These are phyloP conservation scores for Notolepis coatsorum DNA, from an alignment of 2,797 vertebrate genomes.

Conservation along the genomic window DNA sequence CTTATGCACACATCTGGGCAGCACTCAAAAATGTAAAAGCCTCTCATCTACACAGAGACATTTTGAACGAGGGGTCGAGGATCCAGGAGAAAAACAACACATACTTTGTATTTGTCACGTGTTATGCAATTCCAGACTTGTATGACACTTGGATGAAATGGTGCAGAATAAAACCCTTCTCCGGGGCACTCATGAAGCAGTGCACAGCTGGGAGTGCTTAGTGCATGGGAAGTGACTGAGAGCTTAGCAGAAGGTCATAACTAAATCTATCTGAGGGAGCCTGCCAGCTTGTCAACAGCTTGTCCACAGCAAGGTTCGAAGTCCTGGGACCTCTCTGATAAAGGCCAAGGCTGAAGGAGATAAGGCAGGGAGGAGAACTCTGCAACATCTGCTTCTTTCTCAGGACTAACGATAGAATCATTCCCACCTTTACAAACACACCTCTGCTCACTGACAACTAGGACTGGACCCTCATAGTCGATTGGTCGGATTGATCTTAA, in stretches of 20 bases:
- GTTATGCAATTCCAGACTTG: background rate
- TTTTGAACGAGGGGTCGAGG: no score
- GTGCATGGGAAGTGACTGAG: background rate
- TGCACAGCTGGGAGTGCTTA: background rate
- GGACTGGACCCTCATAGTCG: no score
- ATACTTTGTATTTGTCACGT: background rate
- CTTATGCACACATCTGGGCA: background rate
- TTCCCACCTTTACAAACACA: background rate
- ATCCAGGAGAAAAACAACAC: background rate
- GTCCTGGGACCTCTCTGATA: conserved; percentile 56
- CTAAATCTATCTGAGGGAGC: conserved; percentile 27
- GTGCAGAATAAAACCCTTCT: background rate
- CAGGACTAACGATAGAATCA: background rate
- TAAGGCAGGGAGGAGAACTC: conserved; percentile 25
- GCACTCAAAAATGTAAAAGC: conserved; percentile 6
- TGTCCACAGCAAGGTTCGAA: conserved; percentile 50
- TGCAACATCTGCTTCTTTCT: conserved; percentile 35
- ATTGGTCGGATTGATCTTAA: no score
- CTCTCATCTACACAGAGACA: background rate
- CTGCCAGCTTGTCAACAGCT: conserved; percentile 9
- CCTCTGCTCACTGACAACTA: background rate
- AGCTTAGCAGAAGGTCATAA: conserved; percentile 29
- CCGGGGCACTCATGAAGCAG: no score
- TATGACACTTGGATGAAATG: background rate
- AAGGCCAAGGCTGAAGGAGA: conserved; percentile 35